Percentiles rank a stretch among this genome's conserved stretches.
These are phyloP conservation scores for Onthophagus taurus DNA, from an alignment of 1,140 invertebrate genomes.

Conservation along the genomic window DNA sequence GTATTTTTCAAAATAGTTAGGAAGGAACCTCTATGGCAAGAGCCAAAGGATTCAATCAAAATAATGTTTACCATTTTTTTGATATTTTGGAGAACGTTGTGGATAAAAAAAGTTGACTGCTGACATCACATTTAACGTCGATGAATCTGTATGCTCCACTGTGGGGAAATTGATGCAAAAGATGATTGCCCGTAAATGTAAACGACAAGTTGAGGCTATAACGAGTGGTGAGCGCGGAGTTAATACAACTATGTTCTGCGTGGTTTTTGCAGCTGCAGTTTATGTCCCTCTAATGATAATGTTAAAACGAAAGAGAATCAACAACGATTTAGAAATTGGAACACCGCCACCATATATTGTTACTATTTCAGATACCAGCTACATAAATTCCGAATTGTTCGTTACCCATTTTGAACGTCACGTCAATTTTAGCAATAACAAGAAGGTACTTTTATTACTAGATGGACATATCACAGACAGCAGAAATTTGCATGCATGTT, in stretches of 20 bases:
- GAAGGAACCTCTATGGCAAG: neutral
- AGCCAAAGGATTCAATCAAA: neutral
- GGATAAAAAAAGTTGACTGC: slow-evolving; percentile 27
- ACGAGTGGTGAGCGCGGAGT: slow-evolving; percentile 28
- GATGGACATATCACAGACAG: neutral
- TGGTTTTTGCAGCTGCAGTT: slow-evolving; percentile 26
- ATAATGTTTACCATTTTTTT: slow-evolving; percentile 19
- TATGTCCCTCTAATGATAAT: slow-evolving; percentile 25
- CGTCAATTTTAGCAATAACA: neutral
- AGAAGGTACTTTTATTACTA: neutral
- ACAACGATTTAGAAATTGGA: slow-evolving; percentile 10
- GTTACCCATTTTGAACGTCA: neutral
- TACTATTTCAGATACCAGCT: neutral
- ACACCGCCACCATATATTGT: slow-evolving; percentile 2
- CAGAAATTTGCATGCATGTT: neutral
- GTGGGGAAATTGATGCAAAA: slow-evolving; percentile 12
- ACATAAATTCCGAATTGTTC: neutral
- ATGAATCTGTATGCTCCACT: slow-evolving; percentile 19
- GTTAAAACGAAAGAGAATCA: slow-evolving; percentile 19
- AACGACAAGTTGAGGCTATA: slow-evolving; percentile 26
- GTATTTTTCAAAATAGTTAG: too few species aligned
- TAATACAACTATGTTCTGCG: slow-evolving; percentile 24
- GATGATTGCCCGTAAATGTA: slow-evolving; percentile 23
- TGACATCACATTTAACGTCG: slow-evolving; percentile 26
- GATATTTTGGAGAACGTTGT: slow-evolving; percentile 28